phyloP scores from a whole-genome alignment of 1,140 invertebrate genomes.

The Hypothenemus hampei region DNA sequence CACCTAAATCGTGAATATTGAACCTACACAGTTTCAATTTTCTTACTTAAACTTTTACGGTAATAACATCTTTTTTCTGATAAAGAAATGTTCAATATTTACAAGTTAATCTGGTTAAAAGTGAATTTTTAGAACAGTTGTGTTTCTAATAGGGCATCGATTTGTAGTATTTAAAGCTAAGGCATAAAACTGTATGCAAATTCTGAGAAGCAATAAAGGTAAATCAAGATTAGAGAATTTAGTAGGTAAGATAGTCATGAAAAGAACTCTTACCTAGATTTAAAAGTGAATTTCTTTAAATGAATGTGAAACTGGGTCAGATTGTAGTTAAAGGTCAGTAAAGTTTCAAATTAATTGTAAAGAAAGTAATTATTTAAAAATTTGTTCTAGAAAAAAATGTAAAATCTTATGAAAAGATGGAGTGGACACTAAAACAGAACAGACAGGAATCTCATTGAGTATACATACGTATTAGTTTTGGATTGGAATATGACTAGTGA shows the following conservation, averaged over 20 bases:
- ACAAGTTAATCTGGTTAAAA: no score
- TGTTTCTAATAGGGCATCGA: not conserved
- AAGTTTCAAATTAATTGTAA: not conserved
- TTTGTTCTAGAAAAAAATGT: not conserved
- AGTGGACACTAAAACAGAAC: no score
- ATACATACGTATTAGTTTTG: no score
- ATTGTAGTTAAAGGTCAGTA: not conserved
- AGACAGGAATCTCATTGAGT: no score
- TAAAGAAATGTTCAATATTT: no score
- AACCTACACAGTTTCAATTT: not conserved
- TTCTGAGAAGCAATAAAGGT: not conserved
- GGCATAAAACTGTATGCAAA: not conserved
- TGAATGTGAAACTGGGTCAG: slow-evolving; percentile 1
- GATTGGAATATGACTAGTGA: no score
- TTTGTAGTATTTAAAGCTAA: not conserved
- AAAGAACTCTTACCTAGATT: not conserved
- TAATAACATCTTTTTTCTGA: no score
- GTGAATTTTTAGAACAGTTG: no score
- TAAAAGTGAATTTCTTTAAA: not conserved
- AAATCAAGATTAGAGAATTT: not conserved
- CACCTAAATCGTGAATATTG: slow-evolving; percentile 1
- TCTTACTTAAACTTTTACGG: not conserved
- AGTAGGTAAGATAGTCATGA: not conserved
- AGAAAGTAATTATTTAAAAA: not conserved
- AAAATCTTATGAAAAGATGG: no score